A percentile compares a stretch with the other conserved stretches of the same genome.
phyloP scores from a whole-genome alignment of 1,140 invertebrate genomes.

The Penaeus vannamei region DNA sequence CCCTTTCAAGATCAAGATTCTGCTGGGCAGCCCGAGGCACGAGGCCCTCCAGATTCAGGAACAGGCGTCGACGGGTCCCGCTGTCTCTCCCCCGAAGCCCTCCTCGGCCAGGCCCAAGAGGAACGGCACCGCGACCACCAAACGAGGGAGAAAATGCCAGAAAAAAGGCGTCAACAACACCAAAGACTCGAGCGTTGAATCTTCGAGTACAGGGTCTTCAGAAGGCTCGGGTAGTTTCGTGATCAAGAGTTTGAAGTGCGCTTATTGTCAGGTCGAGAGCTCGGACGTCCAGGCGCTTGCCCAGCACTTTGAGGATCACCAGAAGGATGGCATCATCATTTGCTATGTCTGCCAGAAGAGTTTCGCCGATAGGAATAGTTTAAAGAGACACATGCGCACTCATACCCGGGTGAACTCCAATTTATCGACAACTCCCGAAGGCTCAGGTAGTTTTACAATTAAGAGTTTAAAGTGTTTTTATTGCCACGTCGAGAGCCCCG shows the following conservation, averaged over 20 bases:
- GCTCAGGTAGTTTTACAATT: constrained; percentile 15
- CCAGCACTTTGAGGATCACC: constrained; percentile 58
- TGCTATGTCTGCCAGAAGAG: constrained; percentile 64
- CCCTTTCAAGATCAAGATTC: constrained; percentile 56
- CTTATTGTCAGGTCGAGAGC: constrained; percentile 40
- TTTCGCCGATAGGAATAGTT: constrained; percentile 77
- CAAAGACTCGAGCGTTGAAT: too few species aligned
- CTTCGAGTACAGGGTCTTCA: not conserved
- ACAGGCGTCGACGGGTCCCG: not conserved
- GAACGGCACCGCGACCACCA: not conserved
- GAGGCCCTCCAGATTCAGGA: constrained; percentile 20
- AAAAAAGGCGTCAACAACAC: too few species aligned
- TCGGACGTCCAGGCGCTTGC: constrained; percentile 40
- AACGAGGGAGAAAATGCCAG: too few species aligned
- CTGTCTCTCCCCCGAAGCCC: not conserved
- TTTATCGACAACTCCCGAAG: not conserved
- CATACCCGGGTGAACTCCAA: constrained; percentile 69
- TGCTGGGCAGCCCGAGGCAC: constrained; percentile 38
- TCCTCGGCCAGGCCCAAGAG: not conserved
- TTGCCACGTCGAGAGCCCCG: constrained; percentile 38
- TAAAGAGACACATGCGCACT: constrained; percentile 80
- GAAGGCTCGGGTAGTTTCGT: not conserved
- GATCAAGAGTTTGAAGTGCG: constrained; percentile 50
- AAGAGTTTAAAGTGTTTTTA: constrained; percentile 50
- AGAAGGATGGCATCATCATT: constrained; percentile 58